phyloP scores from a whole-genome alignment of 2,113 vertebrate species.

The Motacilla alba region DNA sequence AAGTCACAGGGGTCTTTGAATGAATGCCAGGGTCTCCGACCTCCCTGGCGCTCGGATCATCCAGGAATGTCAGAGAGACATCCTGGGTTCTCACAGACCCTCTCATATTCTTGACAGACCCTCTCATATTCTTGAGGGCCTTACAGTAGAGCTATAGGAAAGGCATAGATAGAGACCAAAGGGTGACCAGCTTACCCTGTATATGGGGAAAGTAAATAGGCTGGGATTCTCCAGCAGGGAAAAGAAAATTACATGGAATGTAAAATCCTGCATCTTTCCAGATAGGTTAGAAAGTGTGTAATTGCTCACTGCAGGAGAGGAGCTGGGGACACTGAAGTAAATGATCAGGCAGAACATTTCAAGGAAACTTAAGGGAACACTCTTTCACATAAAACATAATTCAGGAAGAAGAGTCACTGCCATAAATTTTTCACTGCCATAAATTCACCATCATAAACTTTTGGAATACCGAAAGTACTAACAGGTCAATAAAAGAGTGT shows the following conservation, averaged over 20 bases:
- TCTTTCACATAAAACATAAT: neutral
- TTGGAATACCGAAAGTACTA: neutral
- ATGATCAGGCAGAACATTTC: neutral
- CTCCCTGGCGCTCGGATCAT: too few species aligned
- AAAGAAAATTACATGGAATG: neutral
- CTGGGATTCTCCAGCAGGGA: neutral
- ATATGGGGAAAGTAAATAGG: neutral
- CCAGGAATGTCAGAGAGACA: too few species aligned
- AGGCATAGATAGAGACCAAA: neutral
- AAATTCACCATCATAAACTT: neutral
- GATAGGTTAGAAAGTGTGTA: neutral
- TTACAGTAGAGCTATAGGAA: neutral
- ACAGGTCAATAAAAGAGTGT: neutral
- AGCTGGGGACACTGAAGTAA: neutral
- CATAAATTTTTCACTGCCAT: neutral
- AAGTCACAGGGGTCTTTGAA: too few species aligned
- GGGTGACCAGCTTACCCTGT: neutral
- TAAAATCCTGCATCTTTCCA: neutral
- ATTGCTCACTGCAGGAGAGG: neutral
- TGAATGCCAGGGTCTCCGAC: too few species aligned
- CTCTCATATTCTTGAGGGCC: neutral
- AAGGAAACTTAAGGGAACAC: neutral
- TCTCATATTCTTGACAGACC: too few species aligned
- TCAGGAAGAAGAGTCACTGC: neutral
- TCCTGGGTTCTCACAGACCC: too few species aligned